Evolutionary conservation across 1,140 invertebrate species (phyloP), one percentile per base, ranked within the genome.

Genomic region (Bombus turneri): DNA sequence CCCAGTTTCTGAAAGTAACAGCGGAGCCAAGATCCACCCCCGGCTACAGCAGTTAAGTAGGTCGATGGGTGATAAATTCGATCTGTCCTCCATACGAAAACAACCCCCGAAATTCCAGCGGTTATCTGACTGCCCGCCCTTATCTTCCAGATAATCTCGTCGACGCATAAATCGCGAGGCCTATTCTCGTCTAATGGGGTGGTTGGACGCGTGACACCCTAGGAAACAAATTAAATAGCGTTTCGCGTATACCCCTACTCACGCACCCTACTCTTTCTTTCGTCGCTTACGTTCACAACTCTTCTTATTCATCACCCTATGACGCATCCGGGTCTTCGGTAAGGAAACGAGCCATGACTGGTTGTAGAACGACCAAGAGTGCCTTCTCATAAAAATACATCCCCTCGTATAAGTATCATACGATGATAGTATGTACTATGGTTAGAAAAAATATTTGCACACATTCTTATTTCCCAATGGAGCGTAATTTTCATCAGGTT

Each of bases 1-100:
- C 22, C 73, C 31, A 59, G 12, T 72, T 71, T 25, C 59, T 72
- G 3, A 34, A 28, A 39, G n/a, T 37, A 13, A 39, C 25, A 85
- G 25, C 57, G 28, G 28, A 22, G 84, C 79, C 79, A 64, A 74
- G 18, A 86, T n/a, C n/a, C 81, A 53, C 73, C 68, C 78, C 28
- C 22, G 22, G 34, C 15, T 43, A 41, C 71, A 87, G 34, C 59
- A 78, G 84, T 86, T 90, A 92, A 94, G 89, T 93, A 91, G 91
- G 93, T 93, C 93, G 93, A 92, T 93, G 86, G 89, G 91, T 92
- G 88, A 94, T 94, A 94, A 94, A 94, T 94, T 93, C 87, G 86
- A 89, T 88, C 78, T 77, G 82, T 89, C 85, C 85, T 82, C 86
- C 76, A 71, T 85, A 88, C 83, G 66, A 76, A 85, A 90, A 57